A percentile compares a stretch with the other conserved stretches of the same genome.
Evolutionary conservation across 2,113 vertebrate species (phyloP).

Genomic region (Paradoxurus hermaphroditus): DNA sequence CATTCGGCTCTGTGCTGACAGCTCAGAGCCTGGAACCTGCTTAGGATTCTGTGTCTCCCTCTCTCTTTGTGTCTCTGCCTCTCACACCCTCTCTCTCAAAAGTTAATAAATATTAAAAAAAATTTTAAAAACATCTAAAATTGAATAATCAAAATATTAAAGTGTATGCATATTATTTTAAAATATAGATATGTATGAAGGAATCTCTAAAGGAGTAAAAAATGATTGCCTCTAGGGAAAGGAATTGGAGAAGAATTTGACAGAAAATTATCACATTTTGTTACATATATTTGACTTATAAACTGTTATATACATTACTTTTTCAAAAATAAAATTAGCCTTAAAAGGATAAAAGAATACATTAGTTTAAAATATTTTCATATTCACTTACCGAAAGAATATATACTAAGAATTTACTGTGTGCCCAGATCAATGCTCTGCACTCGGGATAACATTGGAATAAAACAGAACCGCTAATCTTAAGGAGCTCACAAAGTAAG

Average conservation of each 20-base stretch:
- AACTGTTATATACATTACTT: neutral
- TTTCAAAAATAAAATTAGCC: conserved; percentile 24
- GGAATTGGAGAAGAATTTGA: neutral
- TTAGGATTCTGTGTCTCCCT: no score
- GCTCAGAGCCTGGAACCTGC: no score
- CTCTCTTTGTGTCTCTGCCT: no score
- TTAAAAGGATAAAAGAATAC: neutral
- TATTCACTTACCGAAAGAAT: neutral
- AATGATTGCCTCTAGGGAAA: neutral
- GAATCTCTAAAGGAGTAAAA: neutral
- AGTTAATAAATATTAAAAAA: no score
- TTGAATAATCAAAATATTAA: neutral
- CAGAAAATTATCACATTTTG: neutral
- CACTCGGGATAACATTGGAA: neutral
- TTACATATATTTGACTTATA: neutral
- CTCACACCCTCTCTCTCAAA: no score
- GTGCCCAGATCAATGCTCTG: neutral
- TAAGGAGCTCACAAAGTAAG: neutral
- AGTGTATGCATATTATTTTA: neutral
- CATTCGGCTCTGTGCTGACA: no score
- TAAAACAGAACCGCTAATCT: neutral
- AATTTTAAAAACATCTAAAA: neutral
- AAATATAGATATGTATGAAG: neutral
- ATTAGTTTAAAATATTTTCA: neutral
- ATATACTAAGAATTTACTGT: neutral